Evolutionary conservation across 2,888 invertebrate genomes (phyloP).

Genomic region (Capitulum mitella): DNA sequence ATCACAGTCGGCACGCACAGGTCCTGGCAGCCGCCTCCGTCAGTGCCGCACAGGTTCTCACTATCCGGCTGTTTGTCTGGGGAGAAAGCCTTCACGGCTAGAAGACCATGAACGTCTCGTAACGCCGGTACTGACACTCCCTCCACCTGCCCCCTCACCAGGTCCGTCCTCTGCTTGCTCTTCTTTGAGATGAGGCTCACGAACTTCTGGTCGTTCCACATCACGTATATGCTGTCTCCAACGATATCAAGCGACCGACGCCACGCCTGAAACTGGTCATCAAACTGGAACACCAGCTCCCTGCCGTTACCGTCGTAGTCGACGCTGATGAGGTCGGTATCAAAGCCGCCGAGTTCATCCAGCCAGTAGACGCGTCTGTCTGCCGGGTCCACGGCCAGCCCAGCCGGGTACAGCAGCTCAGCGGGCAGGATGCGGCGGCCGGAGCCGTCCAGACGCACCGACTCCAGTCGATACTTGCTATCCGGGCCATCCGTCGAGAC

Average conservation of each 20-base stretch:
- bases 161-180: neutral
- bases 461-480: neutral
- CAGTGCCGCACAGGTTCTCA: neutral
- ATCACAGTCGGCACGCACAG: neutral
- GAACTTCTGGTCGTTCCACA: neutral
- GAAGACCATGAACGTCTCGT: neutral
- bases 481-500: neutral
- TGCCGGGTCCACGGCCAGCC: neutral
- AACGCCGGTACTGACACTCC: neutral
- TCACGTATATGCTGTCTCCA: neutral
- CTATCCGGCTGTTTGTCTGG: neutral
- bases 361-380: neutral
- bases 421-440: neutral
- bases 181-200: neutral
- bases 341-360: neutral
- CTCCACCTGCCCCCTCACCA: neutral
- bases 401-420: neutral
- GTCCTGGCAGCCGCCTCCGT: neutral
- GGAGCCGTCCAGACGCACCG: neutral
- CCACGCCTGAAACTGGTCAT: neutral
- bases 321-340: neutral
- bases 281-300: neutral
- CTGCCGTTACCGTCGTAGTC: neutral
- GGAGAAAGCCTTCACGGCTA: neutral
- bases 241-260: neutral